Conservation (phyloP, 2,888 invertebrate species). For the Kryphioiulus occultus region DNA sequence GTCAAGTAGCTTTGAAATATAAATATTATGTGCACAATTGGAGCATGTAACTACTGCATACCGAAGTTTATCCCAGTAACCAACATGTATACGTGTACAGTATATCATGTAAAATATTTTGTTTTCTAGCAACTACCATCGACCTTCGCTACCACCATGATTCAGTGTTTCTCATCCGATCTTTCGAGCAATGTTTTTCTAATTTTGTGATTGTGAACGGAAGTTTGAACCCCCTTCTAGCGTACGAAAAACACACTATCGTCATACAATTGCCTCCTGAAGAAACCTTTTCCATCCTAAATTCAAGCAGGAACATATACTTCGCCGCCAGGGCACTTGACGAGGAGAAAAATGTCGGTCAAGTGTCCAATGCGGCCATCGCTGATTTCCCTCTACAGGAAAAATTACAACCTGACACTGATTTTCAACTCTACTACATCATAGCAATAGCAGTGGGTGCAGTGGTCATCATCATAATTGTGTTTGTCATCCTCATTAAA, state of each 20-base stretch:
- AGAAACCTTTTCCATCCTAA: neutral
- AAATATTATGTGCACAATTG: too few species aligned
- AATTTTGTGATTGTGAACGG: neutral
- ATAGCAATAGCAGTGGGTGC: neutral
- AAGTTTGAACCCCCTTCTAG: neutral
- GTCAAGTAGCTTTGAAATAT: too few species aligned
- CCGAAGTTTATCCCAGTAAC: too few species aligned
- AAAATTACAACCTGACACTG: neutral
- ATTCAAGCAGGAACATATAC: neutral
- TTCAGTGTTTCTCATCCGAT: neutral
- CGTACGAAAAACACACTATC: neutral
- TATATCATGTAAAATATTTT: neutral
- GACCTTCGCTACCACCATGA: slow-evolving; percentile 15
- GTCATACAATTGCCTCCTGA: neutral
- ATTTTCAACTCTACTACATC: neutral
- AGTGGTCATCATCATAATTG: neutral
- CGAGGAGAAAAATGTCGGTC: slow-evolving; percentile 30
- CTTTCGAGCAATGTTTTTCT: neutral
- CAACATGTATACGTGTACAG: too few species aligned
- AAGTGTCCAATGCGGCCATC: slow-evolving; percentile 38
- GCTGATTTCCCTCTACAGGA: neutral
- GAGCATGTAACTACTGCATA: too few species aligned
- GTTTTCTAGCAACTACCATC: neutral
- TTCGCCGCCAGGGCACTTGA: slow-evolving; percentile 43
- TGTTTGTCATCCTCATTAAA: neutral